A percentile compares a stretch with the other conserved stretches of the same genome.
Evolutionary conservation across 1,140 invertebrate genomes (phyloP).

Genomic region (Apis florea): DNA sequence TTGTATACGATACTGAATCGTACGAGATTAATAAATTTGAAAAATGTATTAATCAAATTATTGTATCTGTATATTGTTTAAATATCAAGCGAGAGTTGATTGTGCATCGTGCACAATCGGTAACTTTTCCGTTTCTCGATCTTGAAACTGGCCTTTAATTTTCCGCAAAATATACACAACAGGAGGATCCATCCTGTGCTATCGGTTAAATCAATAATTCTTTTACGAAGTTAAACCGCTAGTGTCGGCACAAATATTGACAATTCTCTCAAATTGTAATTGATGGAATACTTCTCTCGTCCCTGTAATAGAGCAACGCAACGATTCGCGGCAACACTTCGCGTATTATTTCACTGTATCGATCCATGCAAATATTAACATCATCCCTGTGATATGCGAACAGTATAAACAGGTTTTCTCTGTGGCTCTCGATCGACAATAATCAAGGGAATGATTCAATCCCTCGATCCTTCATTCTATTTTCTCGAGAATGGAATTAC

Average conservation of each 20-base stretch:
- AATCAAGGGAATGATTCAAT: neutral
- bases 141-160: neutral
- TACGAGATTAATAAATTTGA: too few species aligned
- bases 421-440: neutral
- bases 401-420: conserved; percentile 9
- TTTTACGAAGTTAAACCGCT: conserved; percentile 53
- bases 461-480: neutral
- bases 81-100: too few species aligned
- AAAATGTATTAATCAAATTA: too few species aligned
- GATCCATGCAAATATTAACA: conserved; percentile 57
- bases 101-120: too few species aligned
- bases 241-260: conserved; percentile 57
- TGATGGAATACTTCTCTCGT: conserved; percentile 54
- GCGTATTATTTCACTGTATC: conserved; percentile 53
- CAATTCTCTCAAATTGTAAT: conserved; percentile 57
- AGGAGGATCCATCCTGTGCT: neutral
- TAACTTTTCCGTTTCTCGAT: neutral
- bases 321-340: conserved; percentile 30
- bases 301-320: conserved; percentile 36
- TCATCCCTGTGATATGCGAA: conserved; percentile 24
- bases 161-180: neutral
- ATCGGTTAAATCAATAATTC: conserved; percentile 58
- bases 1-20: too few species aligned
- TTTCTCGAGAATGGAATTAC: neutral
- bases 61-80: too few species aligned